Evolutionary conservation across 2,888 invertebrate species (phyloP), one percentile per base, ranked within the genome.

Genomic region (Galeopsomyia nigrocyanea): DNA sequence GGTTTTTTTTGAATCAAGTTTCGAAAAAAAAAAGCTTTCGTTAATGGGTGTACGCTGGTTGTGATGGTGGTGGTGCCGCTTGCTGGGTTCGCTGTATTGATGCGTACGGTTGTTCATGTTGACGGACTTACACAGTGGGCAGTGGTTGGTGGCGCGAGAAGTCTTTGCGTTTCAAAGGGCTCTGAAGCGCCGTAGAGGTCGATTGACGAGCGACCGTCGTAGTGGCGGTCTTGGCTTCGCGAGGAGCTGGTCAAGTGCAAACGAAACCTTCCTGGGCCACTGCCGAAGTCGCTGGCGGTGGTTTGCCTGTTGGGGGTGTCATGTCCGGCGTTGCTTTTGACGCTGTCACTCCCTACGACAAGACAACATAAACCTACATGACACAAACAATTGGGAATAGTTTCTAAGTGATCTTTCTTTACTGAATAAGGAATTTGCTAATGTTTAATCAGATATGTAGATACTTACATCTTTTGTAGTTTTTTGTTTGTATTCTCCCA

Each of bases 201-300:
- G 26, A 16, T 55, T 31, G 55, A 19, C 31, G 55, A 26, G 39
- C 51, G 57, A 49, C 31, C 26, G 49, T 21, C 19, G 49, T 39
- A 16, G 58, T 51, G 31, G 53, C 46, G 78, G 79, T 79, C 78
- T 80, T 78, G 81, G 79, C 60, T 76, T 75, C 78, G 71, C 74
- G 80, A 64, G 82, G 77, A 77, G 19, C 73, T 69, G 83, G 83
- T 86, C 85, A 86, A 79, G 85, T 86, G 80, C 85, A 85, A 74
- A 85, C 84, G 74, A 81, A 84, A 71, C 84, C 84, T 69, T 84
- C 84, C 76, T 85, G 84, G 19, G 81, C 82, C 65, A 84, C 83
- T 22, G 83, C 61, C 58, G 77, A 26, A 0, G 72, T 47, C 3
- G 73, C 56, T 13, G 60, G 51, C 14, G 58, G n/a, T 17, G 69